Base-by-base conservation (phyloP, 2,113 vertebrate genomes). In the Pelobates fuscus region DNA sequence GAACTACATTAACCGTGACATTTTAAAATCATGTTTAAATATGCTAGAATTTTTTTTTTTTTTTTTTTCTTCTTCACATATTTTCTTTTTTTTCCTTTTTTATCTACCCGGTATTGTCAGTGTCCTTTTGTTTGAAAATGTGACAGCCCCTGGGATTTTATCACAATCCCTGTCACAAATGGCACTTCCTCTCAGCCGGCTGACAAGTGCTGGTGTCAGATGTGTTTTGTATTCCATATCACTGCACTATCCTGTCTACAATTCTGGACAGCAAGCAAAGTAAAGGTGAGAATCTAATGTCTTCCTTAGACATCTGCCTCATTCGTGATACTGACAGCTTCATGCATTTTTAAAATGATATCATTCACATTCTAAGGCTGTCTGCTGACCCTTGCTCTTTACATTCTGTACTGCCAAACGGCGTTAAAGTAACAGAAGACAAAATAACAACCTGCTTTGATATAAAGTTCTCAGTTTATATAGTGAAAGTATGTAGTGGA, bases 311-410 rank as follows among this genome's bases (percentile, higher is more conserved):
- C 24, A 18, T 44, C 57, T 27, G 20, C 26, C 20, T 57, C 54
- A 23, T 8, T 63, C 55, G 23, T 46, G 8, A 15, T 59, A 12
- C 55, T 4, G 69, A 71, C 17, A 61, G 24, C n/a, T 20, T 54
- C 25, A 71, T 71, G 57, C 55, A 71, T 71, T 60, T 59, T 71
- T 71, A 61, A 71, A 71, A 46, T 41, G 69, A 27, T 61, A 60
- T 23, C 55, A 71, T 20, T 57, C 20, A 32, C 55, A 60, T 71
- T 61, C 67, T 32, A 70, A 41, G 25, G 54, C 67, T 37, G 54
- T 25, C 67, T 70, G 52, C 27, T 58, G 67, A 70, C 52, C 67
- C 52, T 26, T 55, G 67, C n/a, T 29, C 52, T 49, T 17, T 23
- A 41, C 11, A 27, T 1, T 43, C 44, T 14, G 8, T n/a, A 12